Evolutionary conservation across 2,113 vertebrate species (phyloP).

Genomic region (Antechinus stuartii): DNA sequence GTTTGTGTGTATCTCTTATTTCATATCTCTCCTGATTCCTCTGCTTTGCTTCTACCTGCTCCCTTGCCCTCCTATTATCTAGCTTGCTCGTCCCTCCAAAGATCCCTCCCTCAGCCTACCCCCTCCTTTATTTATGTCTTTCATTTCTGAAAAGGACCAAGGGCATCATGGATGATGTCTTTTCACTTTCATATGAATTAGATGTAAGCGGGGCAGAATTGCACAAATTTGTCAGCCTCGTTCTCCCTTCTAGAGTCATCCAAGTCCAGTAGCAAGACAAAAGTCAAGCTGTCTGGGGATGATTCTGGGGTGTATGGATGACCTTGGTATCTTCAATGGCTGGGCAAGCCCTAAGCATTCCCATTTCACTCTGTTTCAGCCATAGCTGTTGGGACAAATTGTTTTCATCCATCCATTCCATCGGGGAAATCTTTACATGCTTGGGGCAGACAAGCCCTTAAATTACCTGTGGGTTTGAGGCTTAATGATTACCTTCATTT

Average conservation of each 20-base stretch:
- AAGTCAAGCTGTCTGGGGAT: background rate
- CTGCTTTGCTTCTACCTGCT: no score
- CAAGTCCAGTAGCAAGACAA: background rate
- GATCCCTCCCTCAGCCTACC: no score
- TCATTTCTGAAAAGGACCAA: background rate
- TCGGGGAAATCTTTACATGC: background rate
- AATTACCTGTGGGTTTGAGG: background rate
- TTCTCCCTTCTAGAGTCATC: background rate
- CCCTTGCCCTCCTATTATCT: no score
- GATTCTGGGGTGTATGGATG: background rate
- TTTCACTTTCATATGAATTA: background rate
- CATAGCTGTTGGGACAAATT: background rate
- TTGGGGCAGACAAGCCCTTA: background rate
- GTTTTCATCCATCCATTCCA: background rate
- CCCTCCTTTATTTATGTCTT: background rate
- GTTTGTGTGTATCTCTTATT: no score
- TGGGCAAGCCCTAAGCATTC: background rate
- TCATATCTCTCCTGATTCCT: no score
- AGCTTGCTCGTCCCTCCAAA: no score
- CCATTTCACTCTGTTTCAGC: background rate
- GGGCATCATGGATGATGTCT: background rate
- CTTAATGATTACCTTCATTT: background rate
- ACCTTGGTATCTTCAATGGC: background rate
- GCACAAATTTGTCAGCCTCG: background rate
- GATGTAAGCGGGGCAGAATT: background rate